Evolutionary conservation across 64 coral and sea anemone genomes (phyloP).

Genomic region (Hydrozoanthus tunicans): DNA sequence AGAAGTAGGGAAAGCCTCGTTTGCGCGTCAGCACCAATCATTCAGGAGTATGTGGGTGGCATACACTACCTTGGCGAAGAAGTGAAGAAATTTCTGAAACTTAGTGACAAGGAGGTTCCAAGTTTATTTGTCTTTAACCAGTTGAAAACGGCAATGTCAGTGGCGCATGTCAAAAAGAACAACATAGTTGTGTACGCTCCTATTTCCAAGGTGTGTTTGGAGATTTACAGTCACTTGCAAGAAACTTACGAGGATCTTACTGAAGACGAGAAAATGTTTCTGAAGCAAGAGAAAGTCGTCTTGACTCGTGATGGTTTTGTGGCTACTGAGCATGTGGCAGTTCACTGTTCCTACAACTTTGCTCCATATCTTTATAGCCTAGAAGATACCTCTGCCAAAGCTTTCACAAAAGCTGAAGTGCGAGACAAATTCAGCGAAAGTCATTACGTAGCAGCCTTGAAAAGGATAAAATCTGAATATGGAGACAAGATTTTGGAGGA

Average conservation of each 20-base stretch:
- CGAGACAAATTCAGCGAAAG: background rate
- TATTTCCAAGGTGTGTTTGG: background rate
- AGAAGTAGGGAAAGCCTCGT: slow-evolving; percentile 20
- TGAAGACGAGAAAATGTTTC: slow-evolving; percentile 32
- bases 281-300: slow-evolving; percentile 36
- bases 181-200: background rate
- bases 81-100: slow-evolving; percentile 13
- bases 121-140: background rate
- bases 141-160: slow-evolving; percentile 6
- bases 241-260: background rate
- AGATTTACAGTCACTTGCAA: slow-evolving; percentile 35
- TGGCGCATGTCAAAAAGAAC: background rate
- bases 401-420: slow-evolving; percentile 9
- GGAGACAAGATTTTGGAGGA: background rate
- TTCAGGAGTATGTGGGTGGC: background rate
- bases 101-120: background rate
- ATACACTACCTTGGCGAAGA: background rate
- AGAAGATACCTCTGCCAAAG: background rate
- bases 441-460: background rate
- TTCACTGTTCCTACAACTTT: background rate
- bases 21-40: slow-evolving; percentile 23
- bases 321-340: slow-evolving; percentile 2
- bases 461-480: slow-evolving; percentile 11
- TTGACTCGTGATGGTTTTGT: slow-evolving; percentile 27
- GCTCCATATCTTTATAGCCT: slow-evolving; percentile 44